Percentiles rank a stretch among this genome's conserved stretches.
These are phyloP conservation scores for Myripristis murdjan DNA, from an alignment of 2,797 vertebrate genomes.

Conservation along the genomic window DNA sequence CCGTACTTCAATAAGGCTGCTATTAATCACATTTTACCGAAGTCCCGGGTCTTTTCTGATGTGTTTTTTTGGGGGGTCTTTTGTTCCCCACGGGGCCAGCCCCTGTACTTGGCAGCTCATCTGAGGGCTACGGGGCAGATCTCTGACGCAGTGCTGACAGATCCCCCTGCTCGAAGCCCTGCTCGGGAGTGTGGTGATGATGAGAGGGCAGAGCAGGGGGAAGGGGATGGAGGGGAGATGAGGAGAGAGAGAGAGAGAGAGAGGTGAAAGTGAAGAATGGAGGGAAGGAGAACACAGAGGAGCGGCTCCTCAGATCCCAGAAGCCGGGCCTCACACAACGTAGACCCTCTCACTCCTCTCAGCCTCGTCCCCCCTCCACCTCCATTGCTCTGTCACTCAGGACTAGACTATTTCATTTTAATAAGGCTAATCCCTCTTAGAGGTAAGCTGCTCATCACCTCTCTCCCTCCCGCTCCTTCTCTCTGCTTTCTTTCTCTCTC, in stretches of 20 bases:
- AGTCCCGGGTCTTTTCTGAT: constrained; percentile 62
- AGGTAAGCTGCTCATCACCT: constrained; percentile 83
- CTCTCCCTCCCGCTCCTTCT: constrained; percentile 46
- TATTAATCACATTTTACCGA: constrained; percentile 78
- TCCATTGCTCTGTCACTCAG: constrained; percentile 85
- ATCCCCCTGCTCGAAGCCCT: constrained; percentile 72
- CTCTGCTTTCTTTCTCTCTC: constrained; percentile 9
- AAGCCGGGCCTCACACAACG: constrained; percentile 67
- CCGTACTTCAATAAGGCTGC: constrained; percentile 64
- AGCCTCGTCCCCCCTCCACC: constrained; percentile 59
- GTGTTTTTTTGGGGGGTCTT: constrained; percentile 64
- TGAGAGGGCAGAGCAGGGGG: constrained; percentile 65
- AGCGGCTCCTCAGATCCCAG: constrained; percentile 71
- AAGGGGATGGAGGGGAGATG: constrained; percentile 36
- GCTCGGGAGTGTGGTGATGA: constrained; percentile 51
- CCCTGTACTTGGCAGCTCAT: constrained; percentile 84
- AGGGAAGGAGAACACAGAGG: constrained; percentile 67
- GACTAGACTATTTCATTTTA: constrained; percentile 85
- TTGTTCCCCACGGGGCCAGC: constrained; percentile 62
- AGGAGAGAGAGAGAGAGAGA: constrained; percentile 64
- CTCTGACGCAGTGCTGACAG: constrained; percentile 80
- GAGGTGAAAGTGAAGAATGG: constrained; percentile 81
- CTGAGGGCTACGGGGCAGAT: constrained; percentile 76
- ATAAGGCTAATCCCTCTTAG: constrained; percentile 83
- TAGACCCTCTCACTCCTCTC: constrained; percentile 43